Evolutionary conservation across 1,140 invertebrate genomes (phyloP).

Genomic region (Drosophila nigromelanica): DNA sequence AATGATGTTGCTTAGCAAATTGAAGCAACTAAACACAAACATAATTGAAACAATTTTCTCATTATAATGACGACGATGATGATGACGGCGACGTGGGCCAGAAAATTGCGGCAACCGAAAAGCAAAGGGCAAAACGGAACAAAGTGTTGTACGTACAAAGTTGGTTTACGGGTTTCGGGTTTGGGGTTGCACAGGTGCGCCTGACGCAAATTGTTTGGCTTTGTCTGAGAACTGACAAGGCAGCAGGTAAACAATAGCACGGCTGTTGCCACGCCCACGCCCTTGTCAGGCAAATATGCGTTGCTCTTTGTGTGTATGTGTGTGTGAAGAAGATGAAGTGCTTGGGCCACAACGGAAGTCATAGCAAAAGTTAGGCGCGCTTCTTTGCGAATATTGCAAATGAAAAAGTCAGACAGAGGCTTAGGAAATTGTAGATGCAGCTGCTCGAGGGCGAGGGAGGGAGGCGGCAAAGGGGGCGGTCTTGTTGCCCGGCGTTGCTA

Average conservation of each 20-base stretch:
- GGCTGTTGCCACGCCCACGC: conserved; percentile 38
- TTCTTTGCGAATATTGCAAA: conserved; percentile 50
- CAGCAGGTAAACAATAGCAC: conserved; percentile 66
- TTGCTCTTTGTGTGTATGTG: conserved; percentile 24
- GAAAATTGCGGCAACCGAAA: conserved; percentile 4
- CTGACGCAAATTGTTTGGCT: conserved; percentile 77
- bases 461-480: not conserved
- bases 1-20: conserved; percentile 83
- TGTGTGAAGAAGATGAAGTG: conserved; percentile 68
- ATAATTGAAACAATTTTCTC: conserved; percentile 83
- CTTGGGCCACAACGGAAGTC: conserved; percentile 44
- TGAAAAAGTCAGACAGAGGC: conserved; percentile 43
- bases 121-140: conserved; percentile 30
- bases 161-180: not conserved
- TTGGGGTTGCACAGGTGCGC: conserved; percentile 51
- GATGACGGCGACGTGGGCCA: conserved; percentile 24
- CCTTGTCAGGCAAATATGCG: conserved; percentile 76
- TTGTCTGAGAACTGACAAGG: conserved; percentile 64
- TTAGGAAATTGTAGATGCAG: conserved; percentile 43
- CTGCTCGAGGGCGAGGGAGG: conserved; percentile 1
- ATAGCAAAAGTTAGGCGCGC: conserved; percentile 65
- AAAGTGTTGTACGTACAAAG: not conserved
- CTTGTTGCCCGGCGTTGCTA: too few relatives aligned
- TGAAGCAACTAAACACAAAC: conserved; percentile 82
- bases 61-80: conserved; percentile 72